Conservation (phyloP, 2,797 vertebrate species). For the Coreius guichenoti region DNA sequence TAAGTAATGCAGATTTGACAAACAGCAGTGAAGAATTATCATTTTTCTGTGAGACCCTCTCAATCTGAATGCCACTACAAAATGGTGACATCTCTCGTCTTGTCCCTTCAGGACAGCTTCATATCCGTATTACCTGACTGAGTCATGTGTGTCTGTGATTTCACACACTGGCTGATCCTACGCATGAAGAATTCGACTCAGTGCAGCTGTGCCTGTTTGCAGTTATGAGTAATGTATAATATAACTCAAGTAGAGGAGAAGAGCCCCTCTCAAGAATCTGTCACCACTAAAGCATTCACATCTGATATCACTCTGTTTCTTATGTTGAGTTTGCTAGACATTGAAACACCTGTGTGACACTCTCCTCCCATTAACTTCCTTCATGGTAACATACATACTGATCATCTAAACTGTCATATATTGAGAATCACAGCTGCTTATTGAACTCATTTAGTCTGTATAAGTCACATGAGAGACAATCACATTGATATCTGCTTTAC, state of each 20-base stretch:
- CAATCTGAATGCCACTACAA: constrained; percentile 2
- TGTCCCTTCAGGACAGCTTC: constrained; percentile 3
- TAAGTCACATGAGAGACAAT: not conserved
- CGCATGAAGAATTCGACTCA: constrained; percentile 49
- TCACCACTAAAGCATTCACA: constrained; percentile 50
- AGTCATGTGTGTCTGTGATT: constrained; percentile 46
- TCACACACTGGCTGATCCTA: constrained; percentile 33
- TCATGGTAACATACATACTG: constrained; percentile 4
- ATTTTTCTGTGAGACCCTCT: not conserved
- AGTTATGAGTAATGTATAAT: constrained; percentile 58
- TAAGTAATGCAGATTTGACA: not conserved
- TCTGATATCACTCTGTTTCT: constrained; percentile 48
- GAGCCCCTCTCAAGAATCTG: constrained; percentile 36
- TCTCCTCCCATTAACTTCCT: not conserved
- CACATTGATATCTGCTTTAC: not conserved
- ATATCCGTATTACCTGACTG: constrained; percentile 62
- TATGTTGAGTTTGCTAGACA: not conserved
- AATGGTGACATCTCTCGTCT: not conserved
- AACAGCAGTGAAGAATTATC: not conserved
- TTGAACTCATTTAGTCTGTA: not conserved
- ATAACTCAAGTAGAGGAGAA: constrained; percentile 47
- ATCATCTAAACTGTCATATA: constrained; percentile 8
- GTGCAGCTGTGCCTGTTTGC: constrained; percentile 44
- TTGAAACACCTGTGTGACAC: constrained; percentile 28
- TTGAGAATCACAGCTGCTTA: not conserved